These are phyloP conservation scores for Isurus oxyrinchus DNA, from an alignment of 2,113 vertebrate genomes.

Conservation along the genomic window DNA sequence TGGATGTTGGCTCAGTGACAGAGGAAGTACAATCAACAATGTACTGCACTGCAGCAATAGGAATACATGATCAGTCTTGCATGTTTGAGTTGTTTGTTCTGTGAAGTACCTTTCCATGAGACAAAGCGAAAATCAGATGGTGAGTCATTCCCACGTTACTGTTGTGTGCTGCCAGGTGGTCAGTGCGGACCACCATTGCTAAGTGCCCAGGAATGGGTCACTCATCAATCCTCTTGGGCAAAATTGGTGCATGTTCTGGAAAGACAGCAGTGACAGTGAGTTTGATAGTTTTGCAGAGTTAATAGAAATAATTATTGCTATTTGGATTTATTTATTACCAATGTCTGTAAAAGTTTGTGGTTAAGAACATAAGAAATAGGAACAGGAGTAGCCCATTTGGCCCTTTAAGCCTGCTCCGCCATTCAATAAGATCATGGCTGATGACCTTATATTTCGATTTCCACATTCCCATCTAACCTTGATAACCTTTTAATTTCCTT, in stretches of 20 bases:
- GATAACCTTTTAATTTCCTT: no score
- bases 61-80: not conserved
- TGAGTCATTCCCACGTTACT: not conserved
- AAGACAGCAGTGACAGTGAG: not conserved
- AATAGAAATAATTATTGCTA: not conserved
- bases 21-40: not conserved
- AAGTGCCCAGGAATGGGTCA: not conserved
- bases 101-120: not conserved
- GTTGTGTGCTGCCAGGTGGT: not conserved
- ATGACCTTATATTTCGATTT: no score
- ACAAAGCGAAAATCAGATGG: not conserved
- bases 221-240: not conserved
- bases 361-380: not conserved
- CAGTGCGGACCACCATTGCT: not conserved
- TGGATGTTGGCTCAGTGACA: not conserved
- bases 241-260: not conserved
- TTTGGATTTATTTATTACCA: not conserved
- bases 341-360: not conserved
- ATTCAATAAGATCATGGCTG: no score
- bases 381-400: no score
- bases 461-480: no score
- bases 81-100: not conserved
- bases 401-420: no score
- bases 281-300: not conserved
- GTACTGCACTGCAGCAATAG: not conserved